These are phyloP conservation scores for Eupithecia pulchellata DNA, from an alignment of 2,888 invertebrate species.

Conservation along the genomic window DNA sequence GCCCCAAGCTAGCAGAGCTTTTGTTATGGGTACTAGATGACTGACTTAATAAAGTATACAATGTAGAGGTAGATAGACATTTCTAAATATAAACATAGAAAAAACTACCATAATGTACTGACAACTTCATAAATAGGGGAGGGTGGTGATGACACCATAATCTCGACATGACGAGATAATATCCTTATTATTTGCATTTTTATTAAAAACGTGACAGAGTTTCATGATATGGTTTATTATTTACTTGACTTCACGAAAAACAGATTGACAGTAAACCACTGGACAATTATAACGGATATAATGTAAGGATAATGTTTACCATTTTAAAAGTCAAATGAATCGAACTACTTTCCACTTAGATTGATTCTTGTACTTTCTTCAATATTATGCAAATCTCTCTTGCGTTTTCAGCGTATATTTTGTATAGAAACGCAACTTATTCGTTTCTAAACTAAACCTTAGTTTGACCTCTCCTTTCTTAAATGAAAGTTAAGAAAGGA, in stretches of 20 bases:
- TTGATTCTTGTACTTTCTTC: constrained; percentile 49
- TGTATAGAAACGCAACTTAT: constrained; percentile 23
- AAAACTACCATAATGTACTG: not conserved
- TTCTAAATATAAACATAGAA: too few species aligned
- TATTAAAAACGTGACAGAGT: constrained; percentile 55
- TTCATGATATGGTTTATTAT: constrained; percentile 35
- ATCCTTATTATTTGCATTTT: constrained; percentile 57
- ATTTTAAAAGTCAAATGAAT: constrained; percentile 10
- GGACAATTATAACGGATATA: not conserved
- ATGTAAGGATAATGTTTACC: not conserved
- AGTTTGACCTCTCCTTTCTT: not conserved
- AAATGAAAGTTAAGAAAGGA: too few species aligned
- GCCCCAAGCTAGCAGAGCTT: too few species aligned
- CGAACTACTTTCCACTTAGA: constrained; percentile 41
- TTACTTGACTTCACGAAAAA: constrained; percentile 28
- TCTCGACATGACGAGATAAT: constrained; percentile 38
- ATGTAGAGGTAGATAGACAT: too few species aligned
- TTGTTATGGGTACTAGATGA: too few species aligned
- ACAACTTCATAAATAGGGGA: not conserved
- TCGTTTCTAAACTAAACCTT: not conserved
- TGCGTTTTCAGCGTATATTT: not conserved
- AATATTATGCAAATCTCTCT: constrained; percentile 69
- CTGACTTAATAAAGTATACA: too few species aligned
- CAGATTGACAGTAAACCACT: constrained; percentile 9
- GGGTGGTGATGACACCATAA: constrained; percentile 44